phyloP scores from a whole-genome alignment of 2,888 invertebrate species.

The Marronus borbonicus region DNA sequence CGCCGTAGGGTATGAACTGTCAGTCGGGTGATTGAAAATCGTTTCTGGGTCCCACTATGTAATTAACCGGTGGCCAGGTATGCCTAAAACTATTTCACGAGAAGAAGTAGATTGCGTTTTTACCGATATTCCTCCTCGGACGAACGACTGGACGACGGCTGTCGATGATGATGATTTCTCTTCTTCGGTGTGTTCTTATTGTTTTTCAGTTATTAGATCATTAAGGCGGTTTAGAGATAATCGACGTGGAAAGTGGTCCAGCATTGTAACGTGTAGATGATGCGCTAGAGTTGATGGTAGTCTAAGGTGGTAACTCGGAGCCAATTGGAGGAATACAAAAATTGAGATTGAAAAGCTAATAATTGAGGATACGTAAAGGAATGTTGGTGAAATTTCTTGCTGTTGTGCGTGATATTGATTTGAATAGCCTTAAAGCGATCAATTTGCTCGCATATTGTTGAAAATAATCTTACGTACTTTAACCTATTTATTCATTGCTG shows the following conservation, averaged over 20 bases:
- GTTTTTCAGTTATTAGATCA: slow-evolving; percentile 53
- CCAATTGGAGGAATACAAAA: too few species aligned
- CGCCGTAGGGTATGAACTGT: slow-evolving; percentile 62
- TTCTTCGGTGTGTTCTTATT: slow-evolving; percentile 49
- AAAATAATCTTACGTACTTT: too few species aligned
- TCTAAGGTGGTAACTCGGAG: too few species aligned
- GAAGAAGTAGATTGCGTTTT: slow-evolving; percentile 56
- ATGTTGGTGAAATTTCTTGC: too few species aligned
- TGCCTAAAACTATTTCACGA: slow-evolving; percentile 59
- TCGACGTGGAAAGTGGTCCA: slow-evolving; percentile 26
- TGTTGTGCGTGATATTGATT: too few species aligned
- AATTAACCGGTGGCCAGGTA: slow-evolving; percentile 66
- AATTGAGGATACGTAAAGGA: too few species aligned
- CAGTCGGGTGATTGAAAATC: slow-evolving; percentile 63
- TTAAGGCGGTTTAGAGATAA: slow-evolving; percentile 36
- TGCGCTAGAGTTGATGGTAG: too few species aligned
- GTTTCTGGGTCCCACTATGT: slow-evolving; percentile 63
- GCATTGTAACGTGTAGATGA: neutral
- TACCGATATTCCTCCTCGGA: slow-evolving; percentile 48
- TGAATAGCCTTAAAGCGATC: too few species aligned
- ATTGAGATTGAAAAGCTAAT: too few species aligned
- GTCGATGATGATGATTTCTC: slow-evolving; percentile 13
- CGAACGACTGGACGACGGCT: neutral
- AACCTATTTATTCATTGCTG: too few species aligned
- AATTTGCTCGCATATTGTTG: too few species aligned